Conservation (phyloP, 2,113 vertebrate genomes). For the Protomyctophum bolini region DNA sequence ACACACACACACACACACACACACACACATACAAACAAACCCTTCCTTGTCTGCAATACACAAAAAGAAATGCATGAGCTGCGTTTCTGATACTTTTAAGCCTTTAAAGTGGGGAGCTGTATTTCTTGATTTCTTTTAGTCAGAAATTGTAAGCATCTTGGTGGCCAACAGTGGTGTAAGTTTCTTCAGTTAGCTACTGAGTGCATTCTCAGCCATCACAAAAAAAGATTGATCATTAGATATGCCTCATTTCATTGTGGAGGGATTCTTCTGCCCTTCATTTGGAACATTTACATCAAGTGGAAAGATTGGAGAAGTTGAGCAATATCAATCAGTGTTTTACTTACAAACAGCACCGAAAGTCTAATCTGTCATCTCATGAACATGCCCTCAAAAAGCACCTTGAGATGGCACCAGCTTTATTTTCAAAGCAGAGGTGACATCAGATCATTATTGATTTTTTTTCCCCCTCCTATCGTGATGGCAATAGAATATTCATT, state of each 20-base stretch:
- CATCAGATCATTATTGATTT: constrained; percentile 34
- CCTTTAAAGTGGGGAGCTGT: constrained; percentile 73
- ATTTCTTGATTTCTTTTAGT: constrained; percentile 67
- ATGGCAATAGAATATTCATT: constrained; percentile 33
- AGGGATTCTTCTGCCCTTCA: constrained; percentile 55
- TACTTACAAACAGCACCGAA: constrained; percentile 17
- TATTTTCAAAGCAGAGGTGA: constrained; percentile 68
- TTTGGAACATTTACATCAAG: constrained; percentile 33
- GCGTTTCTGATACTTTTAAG: constrained; percentile 77
- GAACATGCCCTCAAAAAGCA: constrained; percentile 12
- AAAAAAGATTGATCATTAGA: constrained; percentile 47
- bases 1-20: constrained; percentile 28
- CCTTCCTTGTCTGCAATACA: constrained; percentile 79
- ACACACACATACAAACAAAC: constrained; percentile 50
- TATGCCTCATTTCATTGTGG: constrained; percentile 55
- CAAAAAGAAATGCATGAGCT: constrained; percentile 83
- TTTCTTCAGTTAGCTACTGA: constrained; percentile 8
- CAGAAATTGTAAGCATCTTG: constrained; percentile 70
- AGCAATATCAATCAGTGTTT: constrained; percentile 73
- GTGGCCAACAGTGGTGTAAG: constrained; percentile 21
- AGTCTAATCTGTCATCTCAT: constrained; percentile 35
- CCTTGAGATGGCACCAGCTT: constrained; percentile 58
- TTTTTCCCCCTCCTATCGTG: constrained; percentile 10
- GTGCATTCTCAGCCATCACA: constrained; percentile 45
- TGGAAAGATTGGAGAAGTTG: constrained; percentile 51